Conservation (phyloP, 2,113 vertebrate genomes). For the Progne subis region DNA sequence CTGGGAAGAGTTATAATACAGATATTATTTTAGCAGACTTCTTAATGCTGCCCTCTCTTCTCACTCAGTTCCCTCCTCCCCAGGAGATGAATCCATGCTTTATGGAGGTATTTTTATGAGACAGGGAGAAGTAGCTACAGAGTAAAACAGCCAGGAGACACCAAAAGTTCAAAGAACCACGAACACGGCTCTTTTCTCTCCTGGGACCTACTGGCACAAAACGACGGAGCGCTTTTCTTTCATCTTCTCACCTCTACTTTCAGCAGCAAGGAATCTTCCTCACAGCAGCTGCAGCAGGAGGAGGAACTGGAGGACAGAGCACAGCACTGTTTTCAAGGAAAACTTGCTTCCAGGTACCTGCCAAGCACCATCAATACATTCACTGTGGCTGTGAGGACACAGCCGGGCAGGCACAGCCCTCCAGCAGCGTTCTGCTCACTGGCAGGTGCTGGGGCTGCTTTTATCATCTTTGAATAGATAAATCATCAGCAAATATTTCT, state of each 20-base stretch:
- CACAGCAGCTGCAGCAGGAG: neutral
- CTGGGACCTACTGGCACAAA: neutral
- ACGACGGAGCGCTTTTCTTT: neutral
- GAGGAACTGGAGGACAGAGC: neutral
- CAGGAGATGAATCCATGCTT: neutral
- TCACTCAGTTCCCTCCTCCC: neutral
- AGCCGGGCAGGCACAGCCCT: neutral
- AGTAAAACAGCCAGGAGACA: neutral
- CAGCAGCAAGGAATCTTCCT: neutral
- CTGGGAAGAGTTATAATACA: neutral
- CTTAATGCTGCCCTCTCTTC: neutral
- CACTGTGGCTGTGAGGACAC: neutral
- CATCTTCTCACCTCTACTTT: neutral
- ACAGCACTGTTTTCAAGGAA: neutral
- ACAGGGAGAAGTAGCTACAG: neutral
- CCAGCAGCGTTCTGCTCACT: neutral
- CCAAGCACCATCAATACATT: neutral
- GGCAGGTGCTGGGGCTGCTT: neutral
- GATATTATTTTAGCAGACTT: neutral
- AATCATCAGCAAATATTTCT: neutral
- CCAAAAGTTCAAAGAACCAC: neutral
- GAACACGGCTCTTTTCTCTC: neutral
- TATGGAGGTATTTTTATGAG: neutral
- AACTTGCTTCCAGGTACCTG: conserved; percentile 7
- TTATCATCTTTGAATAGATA: neutral